A percentile compares a stretch with the other conserved stretches of the same genome.
These are phyloP conservation scores for Xylocampa areola DNA, from an alignment of 2,888 invertebrate species.

Conservation along the genomic window DNA sequence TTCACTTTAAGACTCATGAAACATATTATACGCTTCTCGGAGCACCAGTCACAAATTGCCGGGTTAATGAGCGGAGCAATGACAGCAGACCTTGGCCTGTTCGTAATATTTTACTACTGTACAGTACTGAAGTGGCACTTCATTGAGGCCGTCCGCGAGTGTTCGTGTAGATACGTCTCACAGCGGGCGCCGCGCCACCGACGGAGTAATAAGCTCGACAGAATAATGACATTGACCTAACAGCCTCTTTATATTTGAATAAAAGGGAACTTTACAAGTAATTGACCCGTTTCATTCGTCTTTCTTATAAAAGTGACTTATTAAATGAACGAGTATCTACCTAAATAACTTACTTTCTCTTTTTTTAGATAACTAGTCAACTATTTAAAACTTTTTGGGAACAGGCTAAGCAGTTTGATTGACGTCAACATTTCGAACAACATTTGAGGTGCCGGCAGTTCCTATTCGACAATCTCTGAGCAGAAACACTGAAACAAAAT, in stretches of 20 bases:
- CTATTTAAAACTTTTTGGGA: too few species aligned
- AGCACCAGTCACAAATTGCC: slow-evolving; percentile 3
- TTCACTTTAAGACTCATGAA: slow-evolving; percentile 15
- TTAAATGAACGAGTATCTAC: too few species aligned
- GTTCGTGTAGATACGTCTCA: slow-evolving; percentile 9
- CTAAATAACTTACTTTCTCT: too few species aligned
- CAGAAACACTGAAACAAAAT: too few species aligned
- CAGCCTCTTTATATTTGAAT: not conserved
- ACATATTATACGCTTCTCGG: slow-evolving; percentile 17
- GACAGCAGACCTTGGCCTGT: slow-evolving; percentile 31
- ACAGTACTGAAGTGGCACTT: slow-evolving; percentile 19
- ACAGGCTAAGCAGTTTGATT: too few species aligned
- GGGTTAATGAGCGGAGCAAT: slow-evolving; percentile 26
- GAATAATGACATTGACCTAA: slow-evolving; percentile 4
- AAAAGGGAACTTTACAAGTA: too few species aligned
- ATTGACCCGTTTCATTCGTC: too few species aligned
- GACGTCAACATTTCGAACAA: too few species aligned
- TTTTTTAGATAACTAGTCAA: too few species aligned
- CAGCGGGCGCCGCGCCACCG: not conserved
- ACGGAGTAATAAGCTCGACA: not conserved
- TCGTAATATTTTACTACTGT: slow-evolving; percentile 11
- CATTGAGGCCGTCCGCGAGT: slow-evolving; percentile 6
- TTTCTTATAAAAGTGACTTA: too few species aligned
- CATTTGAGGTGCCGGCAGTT: too few species aligned
- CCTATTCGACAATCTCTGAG: too few species aligned